These are phyloP conservation scores for Tiaroga cobitis DNA, from an alignment of 2,797 vertebrate genomes.

Conservation along the genomic window DNA sequence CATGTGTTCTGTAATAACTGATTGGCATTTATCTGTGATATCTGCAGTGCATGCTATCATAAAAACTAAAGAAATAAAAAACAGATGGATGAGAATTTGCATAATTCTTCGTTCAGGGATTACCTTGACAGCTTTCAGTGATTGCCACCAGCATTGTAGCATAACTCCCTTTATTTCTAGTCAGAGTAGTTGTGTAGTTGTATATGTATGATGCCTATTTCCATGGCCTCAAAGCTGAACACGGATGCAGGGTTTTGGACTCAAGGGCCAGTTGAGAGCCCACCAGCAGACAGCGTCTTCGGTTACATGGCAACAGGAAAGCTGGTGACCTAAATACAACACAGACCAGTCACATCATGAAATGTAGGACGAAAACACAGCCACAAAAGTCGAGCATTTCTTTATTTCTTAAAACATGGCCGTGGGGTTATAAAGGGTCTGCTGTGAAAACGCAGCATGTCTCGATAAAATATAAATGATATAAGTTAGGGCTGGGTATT, in stretches of 20 bases:
- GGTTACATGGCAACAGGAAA: slow-evolving; percentile 46
- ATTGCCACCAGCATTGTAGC: not conserved
- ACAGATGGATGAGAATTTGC: not conserved
- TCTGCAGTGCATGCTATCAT: not conserved
- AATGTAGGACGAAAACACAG: slow-evolving; percentile 15
- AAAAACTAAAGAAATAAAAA: not conserved
- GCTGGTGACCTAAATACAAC: slow-evolving; percentile 40
- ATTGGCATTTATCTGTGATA: not conserved
- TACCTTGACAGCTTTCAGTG: not conserved
- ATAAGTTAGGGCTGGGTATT: too few species aligned
- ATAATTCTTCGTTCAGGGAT: not conserved
- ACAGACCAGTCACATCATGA: slow-evolving; percentile 3
- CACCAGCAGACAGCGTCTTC: slow-evolving; percentile 28
- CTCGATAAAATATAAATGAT: not conserved
- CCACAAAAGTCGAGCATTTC: not conserved
- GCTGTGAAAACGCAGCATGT: not conserved
- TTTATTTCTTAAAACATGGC: slow-evolving; percentile 9
- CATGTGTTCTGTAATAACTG: not conserved
- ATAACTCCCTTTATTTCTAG: not conserved
- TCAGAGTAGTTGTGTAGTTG: not conserved
- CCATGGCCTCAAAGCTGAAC: not conserved
- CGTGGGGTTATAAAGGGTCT: not conserved
- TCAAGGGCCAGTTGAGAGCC: slow-evolving; percentile 23
- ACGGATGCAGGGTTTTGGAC: slow-evolving; percentile 6
- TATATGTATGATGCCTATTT: slow-evolving; percentile 16